phyloP scores from a whole-genome alignment of 2,113 vertebrate genomes.

The Cisticola juncidis region DNA sequence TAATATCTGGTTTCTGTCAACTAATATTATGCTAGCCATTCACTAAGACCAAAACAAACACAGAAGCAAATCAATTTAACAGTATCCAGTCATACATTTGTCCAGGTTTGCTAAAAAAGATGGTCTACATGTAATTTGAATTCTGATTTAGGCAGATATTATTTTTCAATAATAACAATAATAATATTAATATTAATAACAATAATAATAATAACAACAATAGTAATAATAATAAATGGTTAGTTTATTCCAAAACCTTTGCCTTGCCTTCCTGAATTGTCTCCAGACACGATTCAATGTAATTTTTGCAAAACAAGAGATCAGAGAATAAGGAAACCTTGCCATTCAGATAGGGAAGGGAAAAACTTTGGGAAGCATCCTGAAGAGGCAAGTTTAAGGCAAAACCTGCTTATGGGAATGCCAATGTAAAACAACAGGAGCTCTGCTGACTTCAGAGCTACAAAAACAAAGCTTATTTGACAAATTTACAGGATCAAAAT shows the following conservation, averaged over 20 bases:
- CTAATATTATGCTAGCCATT: background rate
- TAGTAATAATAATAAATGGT: too few relatives aligned
- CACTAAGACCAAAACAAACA: constrained; percentile 9
- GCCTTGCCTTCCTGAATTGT: background rate
- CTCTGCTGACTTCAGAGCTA: background rate
- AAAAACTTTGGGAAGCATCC: background rate
- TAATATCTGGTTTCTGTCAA: constrained; percentile 12
- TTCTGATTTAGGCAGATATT: background rate
- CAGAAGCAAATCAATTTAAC: background rate
- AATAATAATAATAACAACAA: too few relatives aligned
- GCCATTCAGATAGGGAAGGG: background rate
- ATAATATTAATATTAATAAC: too few relatives aligned
- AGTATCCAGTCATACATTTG: background rate
- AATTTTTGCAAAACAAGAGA: background rate
- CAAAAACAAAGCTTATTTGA: background rate
- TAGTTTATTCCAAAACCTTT: background rate
- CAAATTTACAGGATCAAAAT: background rate
- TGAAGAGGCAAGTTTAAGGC: background rate
- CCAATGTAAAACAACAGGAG: background rate
- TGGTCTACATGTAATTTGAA: background rate
- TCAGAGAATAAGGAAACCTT: background rate
- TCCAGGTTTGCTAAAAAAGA: background rate
- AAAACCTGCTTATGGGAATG: background rate
- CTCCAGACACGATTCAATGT: background rate
- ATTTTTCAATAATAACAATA: background rate